Base-by-base conservation (phyloP, 2,888 invertebrate genomes). In the Ditula angustiorana region DNA sequence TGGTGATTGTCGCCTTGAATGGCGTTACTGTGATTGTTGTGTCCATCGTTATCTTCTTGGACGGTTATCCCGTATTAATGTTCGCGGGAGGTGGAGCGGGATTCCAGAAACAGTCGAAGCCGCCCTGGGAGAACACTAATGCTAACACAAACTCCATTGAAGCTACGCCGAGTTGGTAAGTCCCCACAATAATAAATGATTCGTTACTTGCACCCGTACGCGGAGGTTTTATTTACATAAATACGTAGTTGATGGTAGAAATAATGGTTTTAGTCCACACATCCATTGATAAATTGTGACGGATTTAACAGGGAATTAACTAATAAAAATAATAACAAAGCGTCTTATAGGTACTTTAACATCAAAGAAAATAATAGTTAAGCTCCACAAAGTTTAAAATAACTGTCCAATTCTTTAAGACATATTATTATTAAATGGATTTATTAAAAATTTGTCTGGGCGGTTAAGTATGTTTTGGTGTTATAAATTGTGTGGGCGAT, bases 61-160 rank as follows among this genome's bases (percentile, higher is more conserved):
- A 66, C 41, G 13, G 13, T 59, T 66, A 69, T 33, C 58, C 67
- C 24, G 71, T 61, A 69, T 78, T 77, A 70, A 91, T 91, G 91
- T 90, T 91, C 67, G 90, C 90, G 71, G 90, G 90, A 2, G 90
- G 90, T 7, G 90, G 90, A 24, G 90, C 90, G 8, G 90, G 90
- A 7, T 90, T 90, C 67, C 90, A 90, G 68, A 90, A 89, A 75
- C 88, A 88, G 73, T 87, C 88, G 2, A 90, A 90, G 67, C 90
- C 90, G 44, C 90, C 90, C 16, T 90, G 90, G 90, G 90, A 90
- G 73, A 83, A 74, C 67, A 69, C 77, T 46, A 82, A 74, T 67
- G 67, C 75, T 10, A 71, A 69, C 55, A 64, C 75, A 0, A 78
- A 75, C 64, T 59, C 68, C 8, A 71, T 82, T 1, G 88, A 90